Percentiles rank a stretch among this genome's conserved stretches.
Conservation (phyloP, 2,113 vertebrate genomes). For the Phalacrocorax carbo region DNA sequence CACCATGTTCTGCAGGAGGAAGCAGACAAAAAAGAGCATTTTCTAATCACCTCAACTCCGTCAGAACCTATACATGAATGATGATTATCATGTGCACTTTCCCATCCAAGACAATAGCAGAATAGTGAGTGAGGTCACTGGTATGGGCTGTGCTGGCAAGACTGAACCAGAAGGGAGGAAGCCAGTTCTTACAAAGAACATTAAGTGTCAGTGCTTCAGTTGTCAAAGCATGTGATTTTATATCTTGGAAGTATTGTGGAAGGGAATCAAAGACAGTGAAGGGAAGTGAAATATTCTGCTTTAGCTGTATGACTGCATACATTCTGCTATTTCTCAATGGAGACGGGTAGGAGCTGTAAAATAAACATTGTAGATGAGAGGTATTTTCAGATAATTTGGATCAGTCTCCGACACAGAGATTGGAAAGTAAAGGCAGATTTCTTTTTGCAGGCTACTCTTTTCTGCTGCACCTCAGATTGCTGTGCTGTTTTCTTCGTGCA, state of each 20-base stretch:
- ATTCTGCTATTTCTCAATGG: background rate
- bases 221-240: background rate
- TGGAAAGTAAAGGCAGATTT: background rate
- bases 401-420: background rate
- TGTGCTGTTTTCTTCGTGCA: background rate
- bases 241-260: background rate
- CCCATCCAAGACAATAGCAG: background rate
- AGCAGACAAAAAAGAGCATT: background rate
- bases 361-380: background rate
- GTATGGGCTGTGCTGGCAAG: background rate
- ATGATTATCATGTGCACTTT: background rate
- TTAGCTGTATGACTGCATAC: no score
- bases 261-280: background rate
- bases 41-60: background rate
- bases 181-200: background rate
- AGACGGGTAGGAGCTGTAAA: background rate
- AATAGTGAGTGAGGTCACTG: background rate
- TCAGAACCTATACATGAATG: background rate
- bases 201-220: background rate
- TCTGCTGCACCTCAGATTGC: background rate
- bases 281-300: background rate
- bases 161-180: background rate
- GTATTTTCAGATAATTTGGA: fast-evolving
- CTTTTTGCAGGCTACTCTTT: background rate
- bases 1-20: slow-evolving; percentile 87